Evolutionary conservation across 2,797 vertebrate genomes (phyloP).

Genomic region (Acanthiza pusilla): DNA sequence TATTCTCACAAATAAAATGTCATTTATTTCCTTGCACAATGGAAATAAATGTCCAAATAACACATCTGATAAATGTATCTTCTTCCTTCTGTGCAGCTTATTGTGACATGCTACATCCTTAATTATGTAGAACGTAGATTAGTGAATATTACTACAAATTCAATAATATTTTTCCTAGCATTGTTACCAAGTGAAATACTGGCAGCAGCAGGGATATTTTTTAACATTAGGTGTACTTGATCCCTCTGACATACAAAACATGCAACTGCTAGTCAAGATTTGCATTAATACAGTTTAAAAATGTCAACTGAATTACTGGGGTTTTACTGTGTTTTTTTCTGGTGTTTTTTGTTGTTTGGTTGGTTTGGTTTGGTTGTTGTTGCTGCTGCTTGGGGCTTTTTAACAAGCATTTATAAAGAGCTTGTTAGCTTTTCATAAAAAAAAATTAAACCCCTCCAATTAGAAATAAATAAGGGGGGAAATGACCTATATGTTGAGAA

Average conservation of each 20-base stretch:
- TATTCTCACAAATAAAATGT: not conserved
- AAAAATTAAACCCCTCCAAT: not conserved
- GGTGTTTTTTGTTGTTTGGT: not conserved
- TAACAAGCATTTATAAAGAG: not conserved
- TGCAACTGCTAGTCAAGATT: not conserved
- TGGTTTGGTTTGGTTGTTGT: too few relatives aligned
- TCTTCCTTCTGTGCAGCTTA: not conserved
- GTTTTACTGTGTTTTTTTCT: not conserved
- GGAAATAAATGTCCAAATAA: slow-evolving; percentile 30
- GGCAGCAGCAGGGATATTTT: not conserved
- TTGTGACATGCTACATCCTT: not conserved
- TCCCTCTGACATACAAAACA: not conserved
- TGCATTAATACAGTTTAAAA: not conserved
- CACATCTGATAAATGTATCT: not conserved
- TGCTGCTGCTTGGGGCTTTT: not conserved
- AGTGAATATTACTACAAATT: not conserved
- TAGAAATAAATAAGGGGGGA: not conserved
- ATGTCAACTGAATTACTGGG: not conserved
- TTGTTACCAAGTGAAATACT: not conserved
- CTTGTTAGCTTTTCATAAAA: not conserved
- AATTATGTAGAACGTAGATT: not conserved
- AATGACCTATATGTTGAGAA: not conserved
- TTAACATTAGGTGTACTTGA: not conserved
- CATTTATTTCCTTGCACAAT: slow-evolving; percentile 2
- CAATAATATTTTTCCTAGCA: not conserved